A percentile compares a stretch with the other conserved stretches of the same genome.
phyloP scores from a whole-genome alignment of 2,797 vertebrate genomes.

The Leontocebus nigricollis region DNA sequence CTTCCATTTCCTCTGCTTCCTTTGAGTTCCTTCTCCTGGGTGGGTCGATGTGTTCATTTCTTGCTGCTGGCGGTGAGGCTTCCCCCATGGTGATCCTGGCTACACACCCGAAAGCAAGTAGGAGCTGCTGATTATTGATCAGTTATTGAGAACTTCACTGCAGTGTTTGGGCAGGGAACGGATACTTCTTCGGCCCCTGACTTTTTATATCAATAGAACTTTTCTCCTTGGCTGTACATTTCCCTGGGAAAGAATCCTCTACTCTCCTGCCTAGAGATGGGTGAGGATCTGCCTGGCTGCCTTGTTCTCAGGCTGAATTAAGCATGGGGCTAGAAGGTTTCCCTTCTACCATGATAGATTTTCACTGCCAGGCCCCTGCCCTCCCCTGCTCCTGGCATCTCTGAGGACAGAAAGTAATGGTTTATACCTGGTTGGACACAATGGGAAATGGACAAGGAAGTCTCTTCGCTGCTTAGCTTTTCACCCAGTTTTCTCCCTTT shows the following conservation, averaged over 20 bases:
- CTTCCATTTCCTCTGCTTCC: neutral
- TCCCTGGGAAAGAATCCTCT: neutral
- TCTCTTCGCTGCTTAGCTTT: neutral
- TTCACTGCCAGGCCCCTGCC: neutral
- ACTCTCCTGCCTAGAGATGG: neutral
- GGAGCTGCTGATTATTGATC: neutral
- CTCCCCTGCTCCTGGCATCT: neutral
- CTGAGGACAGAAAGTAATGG: neutral
- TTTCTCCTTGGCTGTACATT: neutral
- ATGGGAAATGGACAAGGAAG: neutral
- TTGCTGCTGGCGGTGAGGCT: neutral
- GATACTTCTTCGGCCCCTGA: too few relatives aligned
- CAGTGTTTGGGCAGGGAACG: fast-evolving
- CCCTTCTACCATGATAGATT: neutral
- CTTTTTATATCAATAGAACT: neutral
- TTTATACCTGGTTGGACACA: neutral
- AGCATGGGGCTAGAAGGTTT: too few relatives aligned
- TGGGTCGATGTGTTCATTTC: neutral
- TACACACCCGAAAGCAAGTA: neutral
- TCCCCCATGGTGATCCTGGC: neutral
- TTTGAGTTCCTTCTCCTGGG: neutral
- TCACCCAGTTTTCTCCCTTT: too few relatives aligned
- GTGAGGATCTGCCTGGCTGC: neutral
- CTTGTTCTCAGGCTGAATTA: neutral
- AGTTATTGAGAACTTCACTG: fast-evolving